Evolutionary conservation across 2,797 vertebrate species (phyloP).

Genomic region (Potorous gilbertii): DNA sequence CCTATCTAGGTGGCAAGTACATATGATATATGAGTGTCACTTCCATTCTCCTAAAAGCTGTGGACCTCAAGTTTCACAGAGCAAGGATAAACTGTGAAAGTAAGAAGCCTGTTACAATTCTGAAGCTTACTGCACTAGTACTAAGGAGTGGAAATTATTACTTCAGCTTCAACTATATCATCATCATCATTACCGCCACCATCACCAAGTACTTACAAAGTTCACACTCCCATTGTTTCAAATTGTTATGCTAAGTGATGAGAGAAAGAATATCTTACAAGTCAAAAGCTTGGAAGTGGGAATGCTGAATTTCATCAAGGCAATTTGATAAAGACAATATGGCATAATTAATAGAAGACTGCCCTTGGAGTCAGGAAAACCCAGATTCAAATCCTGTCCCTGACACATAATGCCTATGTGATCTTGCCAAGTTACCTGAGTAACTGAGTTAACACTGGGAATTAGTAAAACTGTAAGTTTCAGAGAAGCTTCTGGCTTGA

Average conservation of each 20-base stretch:
- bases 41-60: neutral
- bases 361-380: neutral
- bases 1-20: neutral
- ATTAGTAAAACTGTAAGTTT: neutral
- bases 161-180: neutral
- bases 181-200: neutral
- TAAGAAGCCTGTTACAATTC: neutral
- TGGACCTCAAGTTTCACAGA: neutral
- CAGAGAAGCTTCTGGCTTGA: neutral
- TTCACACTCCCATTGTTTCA: neutral
- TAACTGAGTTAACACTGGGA: neutral
- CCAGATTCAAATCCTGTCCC: neutral
- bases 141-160: neutral
- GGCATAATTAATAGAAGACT: neutral
- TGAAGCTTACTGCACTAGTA: neutral
- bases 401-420: neutral
- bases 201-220: neutral
- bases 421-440: neutral
- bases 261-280: neutral
- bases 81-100: neutral
- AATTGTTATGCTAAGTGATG: neutral
- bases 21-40: neutral
- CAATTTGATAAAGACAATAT: neutral
- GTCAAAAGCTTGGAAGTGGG: neutral
- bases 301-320: neutral